These are phyloP conservation scores for Venturia canescens DNA, from an alignment of 1,140 invertebrate genomes.

Conservation along the genomic window DNA sequence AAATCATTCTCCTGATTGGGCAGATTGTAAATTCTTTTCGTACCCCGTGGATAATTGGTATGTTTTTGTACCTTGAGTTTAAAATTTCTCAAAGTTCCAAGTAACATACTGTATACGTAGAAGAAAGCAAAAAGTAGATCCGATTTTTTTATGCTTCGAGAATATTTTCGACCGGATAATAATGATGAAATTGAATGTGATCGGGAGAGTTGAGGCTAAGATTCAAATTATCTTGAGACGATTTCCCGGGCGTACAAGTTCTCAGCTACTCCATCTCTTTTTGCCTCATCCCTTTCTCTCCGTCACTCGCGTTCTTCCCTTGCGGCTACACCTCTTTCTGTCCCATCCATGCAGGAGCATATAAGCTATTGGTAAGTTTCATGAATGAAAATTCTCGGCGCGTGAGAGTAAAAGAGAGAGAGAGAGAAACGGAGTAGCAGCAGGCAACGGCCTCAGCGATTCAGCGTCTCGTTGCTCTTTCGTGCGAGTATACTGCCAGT, in stretches of 20 bases:
- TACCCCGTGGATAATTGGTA: too few species aligned
- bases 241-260: not conserved
- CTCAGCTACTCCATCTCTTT: not conserved
- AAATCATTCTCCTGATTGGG: not conserved
- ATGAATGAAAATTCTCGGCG: constrained; percentile 5
- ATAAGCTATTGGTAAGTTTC: constrained; percentile 4
- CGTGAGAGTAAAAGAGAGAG: not conserved
- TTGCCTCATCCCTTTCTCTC: constrained; percentile 1
- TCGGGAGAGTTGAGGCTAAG: not conserved
- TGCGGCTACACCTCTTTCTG: not conserved
- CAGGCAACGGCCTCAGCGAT: not conserved
- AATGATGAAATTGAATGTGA: not conserved
- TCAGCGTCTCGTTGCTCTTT: constrained; percentile 11
- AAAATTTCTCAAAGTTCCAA: too few species aligned
- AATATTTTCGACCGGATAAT: not conserved
- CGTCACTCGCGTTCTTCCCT: not conserved
- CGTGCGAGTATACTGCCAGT: too few species aligned
- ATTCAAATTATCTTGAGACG: not conserved
- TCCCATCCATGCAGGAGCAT: not conserved
- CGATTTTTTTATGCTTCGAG: too few species aligned
- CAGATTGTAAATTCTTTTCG: too few species aligned
- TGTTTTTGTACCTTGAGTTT: too few species aligned
- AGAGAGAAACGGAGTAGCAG: not conserved
- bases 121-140: too few species aligned
- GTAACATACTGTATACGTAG: too few species aligned